Evolutionary conservation across 1,140 invertebrate genomes (phyloP), one percentile per base, ranked within the genome.

Genomic region (Drosophila erecta): DNA sequence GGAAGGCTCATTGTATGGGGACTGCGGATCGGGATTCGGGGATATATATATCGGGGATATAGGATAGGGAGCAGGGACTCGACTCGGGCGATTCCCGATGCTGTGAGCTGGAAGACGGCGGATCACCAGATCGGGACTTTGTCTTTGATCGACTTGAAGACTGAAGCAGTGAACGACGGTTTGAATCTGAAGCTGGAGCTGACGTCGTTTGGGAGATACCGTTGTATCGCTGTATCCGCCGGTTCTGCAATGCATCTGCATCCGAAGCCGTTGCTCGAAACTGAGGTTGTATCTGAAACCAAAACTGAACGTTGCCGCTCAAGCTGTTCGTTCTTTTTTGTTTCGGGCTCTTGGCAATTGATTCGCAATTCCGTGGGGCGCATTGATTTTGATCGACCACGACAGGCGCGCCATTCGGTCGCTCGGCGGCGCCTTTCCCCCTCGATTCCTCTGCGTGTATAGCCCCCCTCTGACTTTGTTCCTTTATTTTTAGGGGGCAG

Each of bases 381-480:
- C 84, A 83, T 83, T 87, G 83, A 87, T 87, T 89, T 83, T 87
- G 83, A 87, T 87, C 84, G 57, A 76, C 75, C 71, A 83, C 84
- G 83, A 87, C 84, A 87, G 84, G 79, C 79, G 71, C 81, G 83
- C 65, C 81, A 65, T 62, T 56, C 67, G 66, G 65, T 70, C 67
- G 55, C 57, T 53, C 41, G 47, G 54, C 59, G 59, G 11, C 64
- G 41, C 37, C 30, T 53, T 35, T 27, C 41, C 58, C 51, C 14
- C 38, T 24, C 7, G 10, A 22, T 38, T 22, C 15, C 50, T 15
- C 50, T 54, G 11, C 4, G 10, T 11, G 4, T 12, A 44, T 4
- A 8, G 41, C 37, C 30, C 20, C 7, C 12, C 12, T 8, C 47
- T 15, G 24, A 24, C 11, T 24, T 27, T n/a, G 10, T n/a, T 55